Evolutionary conservation across 2,888 invertebrate species (phyloP), one percentile per base, ranked within the genome.

Genomic region (Acrocyrtus sp.): DNA sequence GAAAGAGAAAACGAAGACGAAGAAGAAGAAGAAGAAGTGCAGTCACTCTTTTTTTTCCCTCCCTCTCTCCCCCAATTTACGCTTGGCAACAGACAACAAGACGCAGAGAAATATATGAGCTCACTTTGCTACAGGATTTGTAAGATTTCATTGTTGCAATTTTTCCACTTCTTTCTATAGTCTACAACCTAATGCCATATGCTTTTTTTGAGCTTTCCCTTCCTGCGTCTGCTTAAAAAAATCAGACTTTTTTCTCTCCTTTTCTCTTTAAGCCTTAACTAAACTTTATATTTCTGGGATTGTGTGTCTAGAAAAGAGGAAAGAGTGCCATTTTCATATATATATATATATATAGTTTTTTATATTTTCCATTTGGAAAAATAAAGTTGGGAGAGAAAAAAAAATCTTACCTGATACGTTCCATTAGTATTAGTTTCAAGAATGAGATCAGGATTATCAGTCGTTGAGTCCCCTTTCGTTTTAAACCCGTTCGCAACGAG

Each of bases 401-500:
- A 22, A 19, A 21, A 29, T 21, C 60, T 68, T 57, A 81, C 80
- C 80, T 79, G 80, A 72, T 78, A 78, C 39, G 80, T 76, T 57
- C 77, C 78, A 51, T 70, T 77, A 62, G 79, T 80, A 63, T 81
- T 81, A 39, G 82, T 82, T 69, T 82, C 82, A 22, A 81, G 79
- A 43, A 82, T 81, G 76, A 82, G 80, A 77, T 82, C 82, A 62
- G 82, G 82, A 76, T 82, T 82, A 66, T 94, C 93, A 81, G 77
- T 89, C 72, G 76, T 69, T 34, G 57, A 74, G 54, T 78, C 78
- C 56, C 74, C 74, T 62, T 76, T 77, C 19, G 70, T 72, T 78
- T 75, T 77, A 68, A 74, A 76, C 45, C 78, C 78, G 56, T 80
- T 80, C 66, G 75, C 76, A 73, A 79, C 78, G 50, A 78, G 75